Percentiles rank a stretch among this genome's conserved stretches.
Conservation (phyloP, 2,888 invertebrate species). For the Drosophila ochracea region DNA sequence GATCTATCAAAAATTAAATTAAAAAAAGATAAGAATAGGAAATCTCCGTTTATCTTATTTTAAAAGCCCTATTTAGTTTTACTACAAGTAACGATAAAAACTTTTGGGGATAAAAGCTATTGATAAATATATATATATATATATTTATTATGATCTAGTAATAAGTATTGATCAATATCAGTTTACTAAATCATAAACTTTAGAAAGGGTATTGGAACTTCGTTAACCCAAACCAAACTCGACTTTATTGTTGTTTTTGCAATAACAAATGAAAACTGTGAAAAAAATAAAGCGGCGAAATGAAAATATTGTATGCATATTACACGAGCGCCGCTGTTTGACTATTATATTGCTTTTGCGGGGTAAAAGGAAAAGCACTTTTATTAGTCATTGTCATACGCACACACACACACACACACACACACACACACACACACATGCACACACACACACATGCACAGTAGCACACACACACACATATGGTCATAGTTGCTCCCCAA, state of each 20-base stretch:
- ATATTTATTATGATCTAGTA: neutral
- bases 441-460: slow-evolving; percentile 23
- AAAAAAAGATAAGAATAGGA: no score
- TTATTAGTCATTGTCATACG: slow-evolving; percentile 74
- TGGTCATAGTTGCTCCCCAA: slow-evolving; percentile 73
- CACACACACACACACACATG: slow-evolving; percentile 10
- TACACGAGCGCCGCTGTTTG: slow-evolving; percentile 64
- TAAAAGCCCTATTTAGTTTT: neutral
- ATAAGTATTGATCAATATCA: neutral
- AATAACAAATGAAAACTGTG: slow-evolving; percentile 76
- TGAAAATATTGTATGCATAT: slow-evolving; percentile 77
- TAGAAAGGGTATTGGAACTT: slow-evolving; percentile 1
- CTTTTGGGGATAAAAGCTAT: neutral
- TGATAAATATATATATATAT: neutral
- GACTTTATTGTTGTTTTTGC: slow-evolving; percentile 52
- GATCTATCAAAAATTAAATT: neutral
- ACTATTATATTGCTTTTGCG: slow-evolving; percentile 78
- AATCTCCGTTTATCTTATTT: neutral
- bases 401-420: slow-evolving; percentile 30
- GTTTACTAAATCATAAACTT: neutral
- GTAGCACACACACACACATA: slow-evolving; percentile 12
- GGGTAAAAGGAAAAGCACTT: slow-evolving; percentile 43
- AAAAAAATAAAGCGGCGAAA: slow-evolving; percentile 63
- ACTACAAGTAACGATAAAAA: neutral
- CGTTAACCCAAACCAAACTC: neutral